phyloP scores from a whole-genome alignment of 1,140 invertebrate genomes.

The Drosophila bifasciata region DNA sequence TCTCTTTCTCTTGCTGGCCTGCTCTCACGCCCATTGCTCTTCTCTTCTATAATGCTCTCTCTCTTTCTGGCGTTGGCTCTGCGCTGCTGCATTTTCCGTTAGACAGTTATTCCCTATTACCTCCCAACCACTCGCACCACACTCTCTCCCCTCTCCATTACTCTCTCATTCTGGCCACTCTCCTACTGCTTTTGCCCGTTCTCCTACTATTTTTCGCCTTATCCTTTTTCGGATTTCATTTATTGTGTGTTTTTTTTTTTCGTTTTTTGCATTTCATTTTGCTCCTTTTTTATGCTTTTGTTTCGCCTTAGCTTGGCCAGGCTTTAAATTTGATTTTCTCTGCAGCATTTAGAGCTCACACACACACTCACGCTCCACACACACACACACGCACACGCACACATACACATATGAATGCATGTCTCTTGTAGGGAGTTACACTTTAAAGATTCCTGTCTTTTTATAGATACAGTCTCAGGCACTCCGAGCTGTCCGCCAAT shows the following conservation, averaged over 20 bases:
- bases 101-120: too few species aligned
- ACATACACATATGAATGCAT: neutral
- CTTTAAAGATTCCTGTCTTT: too few species aligned
- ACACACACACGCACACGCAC: slow-evolving; percentile 16
- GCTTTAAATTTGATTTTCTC: slow-evolving; percentile 76
- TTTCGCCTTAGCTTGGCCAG: slow-evolving; percentile 23
- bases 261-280: slow-evolving; percentile 17
- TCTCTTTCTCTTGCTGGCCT: slow-evolving; percentile 8
- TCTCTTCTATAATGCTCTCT: slow-evolving; percentile 11
- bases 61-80: slow-evolving; percentile 13
- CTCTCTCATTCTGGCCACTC: too few species aligned
- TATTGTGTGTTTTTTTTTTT: neutral
- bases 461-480: too few species aligned
- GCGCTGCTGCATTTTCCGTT: neutral
- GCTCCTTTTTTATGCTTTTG: slow-evolving; percentile 47
- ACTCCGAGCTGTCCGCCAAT: too few species aligned
- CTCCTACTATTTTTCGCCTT: slow-evolving; percentile 20
- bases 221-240: slow-evolving; percentile 10
- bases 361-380: neutral
- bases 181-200: too few species aligned
- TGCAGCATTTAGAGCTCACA: slow-evolving; percentile 54
- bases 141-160: too few species aligned
- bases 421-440: too few species aligned
- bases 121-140: too few species aligned
- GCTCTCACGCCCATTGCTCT: slow-evolving; percentile 1